A percentile compares a stretch with the other conserved stretches of the same genome.
Conservation (phyloP, 2,113 vertebrate genomes). For the Fulmarus glacialis region DNA sequence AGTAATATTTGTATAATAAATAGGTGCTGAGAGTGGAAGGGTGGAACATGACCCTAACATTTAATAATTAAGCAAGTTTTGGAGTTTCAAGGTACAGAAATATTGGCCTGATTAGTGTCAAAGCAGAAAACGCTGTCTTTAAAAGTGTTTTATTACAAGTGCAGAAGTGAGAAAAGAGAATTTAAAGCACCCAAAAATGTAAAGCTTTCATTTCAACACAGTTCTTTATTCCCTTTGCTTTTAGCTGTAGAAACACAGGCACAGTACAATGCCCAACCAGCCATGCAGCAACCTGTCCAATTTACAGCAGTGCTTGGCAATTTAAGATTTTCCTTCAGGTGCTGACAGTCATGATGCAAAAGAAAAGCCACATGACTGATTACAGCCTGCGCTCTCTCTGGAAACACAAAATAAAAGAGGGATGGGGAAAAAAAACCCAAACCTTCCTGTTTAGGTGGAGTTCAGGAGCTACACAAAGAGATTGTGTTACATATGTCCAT, state of each 20-base stretch:
- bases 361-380: neutral
- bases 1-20: neutral
- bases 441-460: neutral
- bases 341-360: neutral
- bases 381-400: neutral
- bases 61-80: neutral
- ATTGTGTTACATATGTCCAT: neutral
- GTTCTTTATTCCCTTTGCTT: neutral
- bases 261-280: neutral
- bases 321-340: constrained; percentile 1
- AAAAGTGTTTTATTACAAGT: neutral
- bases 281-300: constrained; percentile 11
- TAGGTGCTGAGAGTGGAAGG: neutral
- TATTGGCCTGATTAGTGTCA: neutral
- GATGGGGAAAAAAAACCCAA: neutral
- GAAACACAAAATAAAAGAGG: neutral
- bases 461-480: neutral
- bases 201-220: neutral
- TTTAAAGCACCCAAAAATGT: neutral
- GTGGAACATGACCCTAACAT: neutral
- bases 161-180: neutral
- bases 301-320: neutral
- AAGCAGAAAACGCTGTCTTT: neutral
- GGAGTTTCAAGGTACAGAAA: neutral
- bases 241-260: neutral